Evolutionary conservation across 2,888 invertebrate species (phyloP), one percentile per base, ranked within the genome.

Genomic region (Orchesellides sinensis): DNA sequence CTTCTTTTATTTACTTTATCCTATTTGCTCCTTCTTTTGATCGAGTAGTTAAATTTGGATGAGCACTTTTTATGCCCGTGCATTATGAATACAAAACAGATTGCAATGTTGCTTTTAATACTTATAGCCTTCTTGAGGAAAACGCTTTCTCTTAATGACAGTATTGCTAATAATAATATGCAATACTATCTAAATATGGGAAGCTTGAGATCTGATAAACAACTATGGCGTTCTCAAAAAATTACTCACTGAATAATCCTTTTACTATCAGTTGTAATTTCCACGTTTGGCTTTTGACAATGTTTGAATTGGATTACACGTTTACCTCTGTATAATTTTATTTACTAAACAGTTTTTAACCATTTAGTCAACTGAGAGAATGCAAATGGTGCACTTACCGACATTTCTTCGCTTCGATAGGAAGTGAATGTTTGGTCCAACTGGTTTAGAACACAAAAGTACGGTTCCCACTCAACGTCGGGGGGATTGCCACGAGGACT

Each of bases 371-470:
- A 47, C 47, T 17, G 6, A 47, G 47, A 3, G n/a, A 35, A 8
- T 35, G 35, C 12, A 12, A 49, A 5, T 49, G 5, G 14, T 54
- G 8, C 17, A 93, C 94, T 94, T 89, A 94, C 94, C 90, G 94
- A 93, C 90, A 95, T 93, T 90, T 95, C 94, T 91, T 95, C 95
- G 90, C 94, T 94, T 87, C 94, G 92, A 91, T 95, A 94, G 56
- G 94, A 93, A 14, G 94, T 94, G 89, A 95, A 93, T 80, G 94
- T 94, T 89, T 93, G 93, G 88, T 94, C 92, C 90, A 94, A 94
- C 90, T 94, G 94, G 88, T 94, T 92, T 88, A 95, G 92, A 54
- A 95, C 94, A 90, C 95, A 95, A 91, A 94, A 95, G 91, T 93
- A 94, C 17, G 95, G 95, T 90, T 95, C 94, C 95, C 95, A 95